Percentiles rank a stretch among this genome's conserved stretches.
Evolutionary conservation across 2,797 vertebrate genomes (phyloP).

Genomic region (Acipenser oxyrinchus): DNA sequence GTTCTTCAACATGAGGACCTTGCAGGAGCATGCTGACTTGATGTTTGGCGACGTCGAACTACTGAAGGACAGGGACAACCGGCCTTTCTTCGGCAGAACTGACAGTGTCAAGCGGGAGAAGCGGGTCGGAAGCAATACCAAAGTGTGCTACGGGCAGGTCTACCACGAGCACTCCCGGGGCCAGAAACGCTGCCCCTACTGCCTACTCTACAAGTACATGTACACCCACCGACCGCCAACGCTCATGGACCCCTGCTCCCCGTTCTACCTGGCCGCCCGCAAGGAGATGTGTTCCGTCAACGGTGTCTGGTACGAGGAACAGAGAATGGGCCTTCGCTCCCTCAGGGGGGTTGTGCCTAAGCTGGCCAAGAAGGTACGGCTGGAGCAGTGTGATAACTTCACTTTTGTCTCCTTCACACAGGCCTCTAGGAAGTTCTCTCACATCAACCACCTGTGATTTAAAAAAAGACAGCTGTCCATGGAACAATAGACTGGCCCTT

Average conservation of each 20-base stretch:
- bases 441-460: constrained; percentile 33
- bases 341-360: constrained; percentile 35
- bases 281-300: constrained; percentile 31
- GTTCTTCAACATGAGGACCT: constrained; percentile 39
- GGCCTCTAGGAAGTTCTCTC: constrained; percentile 34
- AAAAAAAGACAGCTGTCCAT: not conserved
- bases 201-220: constrained; percentile 42
- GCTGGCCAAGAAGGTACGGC: constrained; percentile 40
- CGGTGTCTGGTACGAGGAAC: constrained; percentile 35
- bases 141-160: constrained; percentile 27
- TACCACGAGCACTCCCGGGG: constrained; percentile 38
- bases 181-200: constrained; percentile 34
- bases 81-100: constrained; percentile 38
- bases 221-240: constrained; percentile 25
- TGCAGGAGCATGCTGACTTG: constrained; percentile 36
- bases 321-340: constrained; percentile 38
- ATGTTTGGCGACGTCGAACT: constrained; percentile 38
- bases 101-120: constrained; percentile 40
- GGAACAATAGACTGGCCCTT: not conserved
- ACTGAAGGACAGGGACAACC: constrained; percentile 41
- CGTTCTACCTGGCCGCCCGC: constrained; percentile 32
- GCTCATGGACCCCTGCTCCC: constrained; percentile 34
- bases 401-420: constrained; percentile 46
- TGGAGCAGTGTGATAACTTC: constrained; percentile 43
- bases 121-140: constrained; percentile 15